These are phyloP conservation scores for Mesorhabditis spiculigera DNA, from an alignment of 2,888 invertebrate genomes.

Conservation along the genomic window DNA sequence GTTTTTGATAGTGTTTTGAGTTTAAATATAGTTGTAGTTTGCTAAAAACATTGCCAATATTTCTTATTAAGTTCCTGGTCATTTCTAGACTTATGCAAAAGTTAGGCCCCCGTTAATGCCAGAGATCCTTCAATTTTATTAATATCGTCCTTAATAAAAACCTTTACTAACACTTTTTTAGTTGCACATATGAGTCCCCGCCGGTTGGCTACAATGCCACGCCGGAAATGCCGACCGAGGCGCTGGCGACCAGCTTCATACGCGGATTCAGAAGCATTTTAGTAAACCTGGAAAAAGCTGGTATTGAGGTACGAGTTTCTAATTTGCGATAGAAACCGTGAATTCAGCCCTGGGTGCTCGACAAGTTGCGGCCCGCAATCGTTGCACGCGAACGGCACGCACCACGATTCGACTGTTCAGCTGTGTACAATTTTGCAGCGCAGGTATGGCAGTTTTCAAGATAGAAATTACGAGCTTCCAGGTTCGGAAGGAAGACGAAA, in stretches of 20 bases:
- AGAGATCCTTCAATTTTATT: no score
- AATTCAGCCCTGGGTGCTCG: background rate
- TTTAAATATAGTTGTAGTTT: no score
- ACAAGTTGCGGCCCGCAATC: background rate
- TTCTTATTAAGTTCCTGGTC: no score
- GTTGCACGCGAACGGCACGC: background rate
- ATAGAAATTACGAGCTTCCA: background rate
- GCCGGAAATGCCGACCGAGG: background rate
- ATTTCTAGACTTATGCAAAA: no score
- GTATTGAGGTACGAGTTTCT: background rate
- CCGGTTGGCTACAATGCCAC: background rate
- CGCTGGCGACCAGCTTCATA: background rate
- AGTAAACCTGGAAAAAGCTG: slow-evolving; percentile 3
- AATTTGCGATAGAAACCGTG: background rate
- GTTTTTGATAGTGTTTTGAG: no score
- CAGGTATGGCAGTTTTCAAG: background rate
- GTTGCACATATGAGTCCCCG: background rate
- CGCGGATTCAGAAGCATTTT: background rate
- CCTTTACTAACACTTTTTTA: background rate
- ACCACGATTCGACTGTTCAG: background rate
- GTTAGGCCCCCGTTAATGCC: no score
- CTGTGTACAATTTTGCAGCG: background rate
- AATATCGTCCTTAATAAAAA: no score
- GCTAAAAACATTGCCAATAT: no score
- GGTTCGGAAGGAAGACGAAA: background rate